These are phyloP conservation scores for Danaus plexippus DNA, from an alignment of 1,140 invertebrate species.

Conservation along the genomic window DNA sequence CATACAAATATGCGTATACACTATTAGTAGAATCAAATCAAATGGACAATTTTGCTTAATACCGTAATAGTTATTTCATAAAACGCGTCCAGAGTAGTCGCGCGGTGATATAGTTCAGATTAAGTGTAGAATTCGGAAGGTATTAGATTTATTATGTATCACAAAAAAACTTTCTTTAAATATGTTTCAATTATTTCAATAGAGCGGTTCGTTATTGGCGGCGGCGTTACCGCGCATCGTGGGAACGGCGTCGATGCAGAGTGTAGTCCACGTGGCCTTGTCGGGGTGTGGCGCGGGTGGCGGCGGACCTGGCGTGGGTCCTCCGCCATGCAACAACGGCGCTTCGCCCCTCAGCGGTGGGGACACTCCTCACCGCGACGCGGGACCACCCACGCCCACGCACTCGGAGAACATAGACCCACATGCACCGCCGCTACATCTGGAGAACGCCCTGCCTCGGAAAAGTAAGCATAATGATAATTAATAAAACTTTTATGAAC, in stretches of 20 bases:
- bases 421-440: conserved; percentile 52
- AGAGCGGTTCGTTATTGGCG: conserved; percentile 70
- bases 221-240: conserved; percentile 80
- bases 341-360: conserved; percentile 33
- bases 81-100: too few relatives aligned
- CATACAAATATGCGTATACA: too few relatives aligned
- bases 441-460: conserved; percentile 62
- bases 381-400: conserved; percentile 73
- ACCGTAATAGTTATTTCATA: too few relatives aligned
- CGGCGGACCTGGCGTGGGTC: conserved; percentile 13
- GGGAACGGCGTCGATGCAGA: conserved; percentile 67
- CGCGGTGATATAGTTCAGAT: too few relatives aligned
- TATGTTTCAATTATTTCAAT: conserved; percentile 2
- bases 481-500: too few relatives aligned
- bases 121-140: too few relatives aligned
- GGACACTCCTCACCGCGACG: conserved; percentile 50
- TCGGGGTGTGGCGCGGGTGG: conserved; percentile 17
- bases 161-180: background rate
- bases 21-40: too few relatives aligned
- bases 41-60: too few relatives aligned
- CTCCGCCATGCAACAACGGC: conserved; percentile 12
- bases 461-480: conserved; percentile 52
- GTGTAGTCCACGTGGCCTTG: conserved; percentile 23
- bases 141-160: background rate
- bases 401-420: conserved; percentile 64